Conservation (phyloP, 2,888 invertebrate genomes). For the Therioaphis trifolii region DNA sequence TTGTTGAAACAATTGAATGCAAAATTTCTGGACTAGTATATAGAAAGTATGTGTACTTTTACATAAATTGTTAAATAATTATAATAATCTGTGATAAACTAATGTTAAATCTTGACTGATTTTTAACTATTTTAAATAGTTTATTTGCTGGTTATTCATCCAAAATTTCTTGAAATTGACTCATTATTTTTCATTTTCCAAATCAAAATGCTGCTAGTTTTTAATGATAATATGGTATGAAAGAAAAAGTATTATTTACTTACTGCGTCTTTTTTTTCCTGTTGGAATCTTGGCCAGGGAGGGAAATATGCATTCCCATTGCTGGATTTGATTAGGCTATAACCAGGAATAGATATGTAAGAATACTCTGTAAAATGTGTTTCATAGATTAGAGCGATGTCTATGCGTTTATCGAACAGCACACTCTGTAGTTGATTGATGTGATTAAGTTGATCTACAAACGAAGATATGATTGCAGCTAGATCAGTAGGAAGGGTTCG, state of each 20-base stretch:
- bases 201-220: no score
- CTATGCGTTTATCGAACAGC: neutral
- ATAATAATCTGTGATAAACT: no score
- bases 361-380: neutral
- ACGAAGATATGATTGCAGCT: no score
- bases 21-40: slow-evolving; percentile 80
- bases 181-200: no score
- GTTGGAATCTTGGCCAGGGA: no score
- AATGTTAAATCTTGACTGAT: neutral
- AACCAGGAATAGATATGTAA: neutral
- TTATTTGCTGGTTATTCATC: slow-evolving; percentile 38
- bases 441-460: neutral
- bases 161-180: no score
- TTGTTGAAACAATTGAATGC: slow-evolving; percentile 85
- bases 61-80: slow-evolving; percentile 9
- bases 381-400: slow-evolving; percentile 1
- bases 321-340: neutral
- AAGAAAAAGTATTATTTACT: no score
- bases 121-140: neutral
- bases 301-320: no score
- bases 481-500: no score
- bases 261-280: no score
- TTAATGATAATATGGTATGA: no score
- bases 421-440: neutral
- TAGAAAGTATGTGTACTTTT: slow-evolving; percentile 73